Base-by-base conservation (phyloP, 1,140 invertebrate species). In the Hycleus cichorii region DNA sequence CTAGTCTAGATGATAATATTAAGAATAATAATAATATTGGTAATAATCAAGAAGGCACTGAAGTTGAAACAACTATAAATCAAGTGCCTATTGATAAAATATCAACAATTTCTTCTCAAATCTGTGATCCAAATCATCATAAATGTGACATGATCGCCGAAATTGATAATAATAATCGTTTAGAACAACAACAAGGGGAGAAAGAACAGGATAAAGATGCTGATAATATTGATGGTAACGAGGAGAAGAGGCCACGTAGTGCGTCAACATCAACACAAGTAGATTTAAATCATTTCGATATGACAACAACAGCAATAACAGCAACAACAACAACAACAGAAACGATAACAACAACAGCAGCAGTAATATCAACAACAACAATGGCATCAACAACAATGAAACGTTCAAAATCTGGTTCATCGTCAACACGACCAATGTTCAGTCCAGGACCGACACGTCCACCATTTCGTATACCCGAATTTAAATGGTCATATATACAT, bases 401-500 rank as follows among this genome's bases (percentile, higher is more conserved):
- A 53, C 51, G 51, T 45, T 53, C 51, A 53, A 53, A 53, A 27
- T 53, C 51, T 2, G 51, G 51, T 55, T 81, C 81, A 66, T 77
- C 77, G 53, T 78, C 77, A 47, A 78, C 75, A 11, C 81, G 90
- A 55, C 90, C 91, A 44, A 93, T 95, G 85, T 97, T 97, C 74
- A 96, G 90, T 74, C 91, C 94, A 45, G 94, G 94, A 9, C 94
- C 95, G 10, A 90, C 94, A 12, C 84, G 93, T 65, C 95, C 96
- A 24, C 94, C 96, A 0, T 99, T 99, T 77, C 85, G 97, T 64
- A 99, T 99, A 74, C 97, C 97, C 32, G 97, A 99, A 78, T 99
- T 99, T 77, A 90, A 95, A 67, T 99, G 97, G 97, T 99, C 97
- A 3, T 92, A 94, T 73, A 95, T 99, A 64, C 97, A 99, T 78